These are phyloP conservation scores for Drosophila longiperda DNA, from an alignment of 2,888 invertebrate species.

Conservation along the genomic window DNA sequence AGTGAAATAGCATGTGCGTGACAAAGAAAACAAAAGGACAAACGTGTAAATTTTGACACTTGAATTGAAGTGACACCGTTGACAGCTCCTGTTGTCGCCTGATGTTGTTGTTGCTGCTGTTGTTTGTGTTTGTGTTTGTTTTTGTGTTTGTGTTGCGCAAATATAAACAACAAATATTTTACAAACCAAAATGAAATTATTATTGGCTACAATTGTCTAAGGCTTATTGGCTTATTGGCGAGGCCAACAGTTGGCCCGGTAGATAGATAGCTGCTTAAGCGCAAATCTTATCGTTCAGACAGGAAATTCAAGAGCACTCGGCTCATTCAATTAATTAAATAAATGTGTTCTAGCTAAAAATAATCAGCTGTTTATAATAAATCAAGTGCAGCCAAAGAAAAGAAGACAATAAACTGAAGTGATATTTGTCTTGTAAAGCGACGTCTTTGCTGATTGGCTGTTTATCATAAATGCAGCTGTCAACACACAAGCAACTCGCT, in stretches of 20 bases:
- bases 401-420: neutral
- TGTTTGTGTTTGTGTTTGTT: slow-evolving; percentile 32
- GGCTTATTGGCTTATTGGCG: slow-evolving; percentile 52
- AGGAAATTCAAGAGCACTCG: slow-evolving; percentile 48
- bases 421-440: slow-evolving; percentile 8
- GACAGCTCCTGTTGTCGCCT: slow-evolving; percentile 17
- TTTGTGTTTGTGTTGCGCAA: slow-evolving; percentile 57
- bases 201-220: slow-evolving; percentile 60
- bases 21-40: slow-evolving; percentile 60
- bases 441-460: slow-evolving; percentile 20
- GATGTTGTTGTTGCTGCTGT: slow-evolving; percentile 11
- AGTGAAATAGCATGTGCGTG: slow-evolving; percentile 27
- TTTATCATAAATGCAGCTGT: slow-evolving; percentile 46
- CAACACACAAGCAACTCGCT: neutral
- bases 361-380: slow-evolving; percentile 43
- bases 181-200: slow-evolving; percentile 59
- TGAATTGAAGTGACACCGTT: slow-evolving; percentile 46
- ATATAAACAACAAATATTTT: slow-evolving; percentile 68
- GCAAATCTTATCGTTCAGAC: slow-evolving; percentile 47
- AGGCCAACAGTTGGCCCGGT: slow-evolving; percentile 37
- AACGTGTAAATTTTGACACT: slow-evolving; percentile 70
- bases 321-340: slow-evolving; percentile 67
- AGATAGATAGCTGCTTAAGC: neutral
- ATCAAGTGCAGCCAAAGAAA: slow-evolving; percentile 41
- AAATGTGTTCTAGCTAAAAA: slow-evolving; percentile 12